phyloP scores from a whole-genome alignment of 2,797 vertebrate genomes.

The Alectoris magna region DNA sequence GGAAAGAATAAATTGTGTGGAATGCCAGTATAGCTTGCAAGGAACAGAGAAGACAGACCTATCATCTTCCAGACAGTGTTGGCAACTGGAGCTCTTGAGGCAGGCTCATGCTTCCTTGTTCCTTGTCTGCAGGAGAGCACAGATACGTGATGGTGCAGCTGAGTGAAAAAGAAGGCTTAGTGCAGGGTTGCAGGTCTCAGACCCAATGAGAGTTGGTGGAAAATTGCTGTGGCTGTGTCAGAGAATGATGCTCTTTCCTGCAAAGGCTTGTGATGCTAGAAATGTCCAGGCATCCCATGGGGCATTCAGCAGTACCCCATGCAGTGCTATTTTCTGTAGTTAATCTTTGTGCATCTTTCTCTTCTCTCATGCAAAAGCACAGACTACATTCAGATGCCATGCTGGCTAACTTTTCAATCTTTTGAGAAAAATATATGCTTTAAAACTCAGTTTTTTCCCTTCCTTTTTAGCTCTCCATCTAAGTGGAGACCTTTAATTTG shows the following conservation, averaged over 20 bases:
- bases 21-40: background rate
- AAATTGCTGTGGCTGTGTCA: background rate
- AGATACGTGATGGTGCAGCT: background rate
- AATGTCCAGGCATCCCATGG: background rate
- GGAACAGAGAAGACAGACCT: background rate
- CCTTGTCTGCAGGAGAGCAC: background rate
- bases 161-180: background rate
- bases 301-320: conserved; percentile 5
- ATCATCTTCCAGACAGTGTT: background rate
- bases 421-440: conserved; percentile 1
- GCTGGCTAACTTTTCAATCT: conserved; percentile 18
- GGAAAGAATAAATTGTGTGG: no score
- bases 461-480: background rate
- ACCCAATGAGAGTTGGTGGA: background rate
- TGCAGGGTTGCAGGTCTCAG: background rate
- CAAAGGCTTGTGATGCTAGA: background rate
- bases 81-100: background rate
- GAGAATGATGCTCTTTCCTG: background rate
- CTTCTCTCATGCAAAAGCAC: background rate
- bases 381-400: conserved; percentile 11
- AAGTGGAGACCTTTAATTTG: background rate
- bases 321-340: background rate
- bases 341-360: conserved; percentile 31
- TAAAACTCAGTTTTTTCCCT: background rate
- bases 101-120: background rate